These are phyloP conservation scores for Euwallacea similis DNA, from an alignment of 1,140 invertebrate genomes.

Conservation along the genomic window DNA sequence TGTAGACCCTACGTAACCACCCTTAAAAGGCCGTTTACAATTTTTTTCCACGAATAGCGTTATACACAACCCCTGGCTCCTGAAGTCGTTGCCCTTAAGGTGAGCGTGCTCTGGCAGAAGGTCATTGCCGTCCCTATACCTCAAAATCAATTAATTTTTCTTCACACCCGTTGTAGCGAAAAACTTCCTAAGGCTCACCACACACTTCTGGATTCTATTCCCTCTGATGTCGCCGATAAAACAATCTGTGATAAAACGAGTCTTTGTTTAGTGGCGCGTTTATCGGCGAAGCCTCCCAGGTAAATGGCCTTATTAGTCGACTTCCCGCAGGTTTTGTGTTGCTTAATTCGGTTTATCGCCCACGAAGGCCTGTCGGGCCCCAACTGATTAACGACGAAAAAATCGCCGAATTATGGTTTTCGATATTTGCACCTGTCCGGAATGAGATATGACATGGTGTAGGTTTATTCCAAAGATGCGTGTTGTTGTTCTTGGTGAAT, in stretches of 20 bases:
- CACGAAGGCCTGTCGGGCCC: slow-evolving; percentile 1
- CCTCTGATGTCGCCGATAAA: too few relatives aligned
- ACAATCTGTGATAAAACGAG: too few relatives aligned
- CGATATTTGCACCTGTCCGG: slow-evolving; percentile 5
- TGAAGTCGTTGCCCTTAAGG: neutral
- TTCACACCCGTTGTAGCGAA: too few relatives aligned
- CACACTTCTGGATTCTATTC: too few relatives aligned
- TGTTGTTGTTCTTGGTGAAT: too few relatives aligned
- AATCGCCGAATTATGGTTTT: slow-evolving; percentile 5
- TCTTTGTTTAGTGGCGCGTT: neutral
- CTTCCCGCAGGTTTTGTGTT: neutral
- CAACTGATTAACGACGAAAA: slow-evolving; percentile 1
- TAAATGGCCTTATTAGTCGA: slow-evolving; percentile 4
- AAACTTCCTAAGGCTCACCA: too few relatives aligned
- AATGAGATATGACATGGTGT: neutral
- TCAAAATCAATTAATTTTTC: neutral
- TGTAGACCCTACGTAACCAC: neutral
- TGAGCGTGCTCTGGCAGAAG: neutral
- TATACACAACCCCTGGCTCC: neutral
- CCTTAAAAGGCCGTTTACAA: neutral
- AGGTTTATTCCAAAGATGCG: too few relatives aligned
- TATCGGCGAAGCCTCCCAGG: neutral
- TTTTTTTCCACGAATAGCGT: neutral
- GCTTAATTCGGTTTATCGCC: slow-evolving; percentile 1
- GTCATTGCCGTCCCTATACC: neutral